Conservation (phyloP, 2,113 vertebrate species). For the Lycocorax pyrrhopterus region DNA sequence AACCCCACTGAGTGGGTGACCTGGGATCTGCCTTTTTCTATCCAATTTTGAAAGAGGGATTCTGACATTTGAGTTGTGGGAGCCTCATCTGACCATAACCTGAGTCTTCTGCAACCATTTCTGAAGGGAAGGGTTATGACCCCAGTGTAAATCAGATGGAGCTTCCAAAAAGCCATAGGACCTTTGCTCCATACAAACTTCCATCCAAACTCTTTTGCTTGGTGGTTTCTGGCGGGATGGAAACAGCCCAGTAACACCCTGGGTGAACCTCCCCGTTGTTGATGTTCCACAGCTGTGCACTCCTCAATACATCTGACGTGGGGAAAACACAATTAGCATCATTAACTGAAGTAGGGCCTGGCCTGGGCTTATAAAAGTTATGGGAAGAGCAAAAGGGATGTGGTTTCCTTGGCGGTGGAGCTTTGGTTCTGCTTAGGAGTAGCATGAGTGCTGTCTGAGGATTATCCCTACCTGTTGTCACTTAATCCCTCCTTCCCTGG, state of each 20-base stretch:
- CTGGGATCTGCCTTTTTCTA: background rate
- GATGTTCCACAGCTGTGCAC: background rate
- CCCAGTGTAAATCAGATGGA: background rate
- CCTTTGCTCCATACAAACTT: background rate
- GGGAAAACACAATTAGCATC: constrained; percentile 32
- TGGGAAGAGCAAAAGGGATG: background rate
- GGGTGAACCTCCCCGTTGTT: background rate
- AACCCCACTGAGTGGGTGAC: background rate
- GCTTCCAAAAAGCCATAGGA: background rate
- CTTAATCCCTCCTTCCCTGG: background rate
- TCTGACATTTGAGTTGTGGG: background rate
- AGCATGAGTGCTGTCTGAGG: background rate
- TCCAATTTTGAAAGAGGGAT: background rate
- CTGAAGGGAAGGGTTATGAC: background rate
- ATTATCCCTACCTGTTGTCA: accelerated
- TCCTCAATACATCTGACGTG: background rate
- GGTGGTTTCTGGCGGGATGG: background rate
- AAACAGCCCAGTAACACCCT: background rate
- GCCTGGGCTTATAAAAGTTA: background rate
- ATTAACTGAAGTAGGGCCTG: background rate
- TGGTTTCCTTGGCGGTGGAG: background rate
- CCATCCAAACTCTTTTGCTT: background rate
- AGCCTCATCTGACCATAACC: background rate
- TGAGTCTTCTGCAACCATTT: background rate
- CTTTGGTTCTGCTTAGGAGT: accelerated